Evolutionary conservation across 1,140 invertebrate species (phyloP).

Genomic region (Camponotus pennsylvanicus): DNA sequence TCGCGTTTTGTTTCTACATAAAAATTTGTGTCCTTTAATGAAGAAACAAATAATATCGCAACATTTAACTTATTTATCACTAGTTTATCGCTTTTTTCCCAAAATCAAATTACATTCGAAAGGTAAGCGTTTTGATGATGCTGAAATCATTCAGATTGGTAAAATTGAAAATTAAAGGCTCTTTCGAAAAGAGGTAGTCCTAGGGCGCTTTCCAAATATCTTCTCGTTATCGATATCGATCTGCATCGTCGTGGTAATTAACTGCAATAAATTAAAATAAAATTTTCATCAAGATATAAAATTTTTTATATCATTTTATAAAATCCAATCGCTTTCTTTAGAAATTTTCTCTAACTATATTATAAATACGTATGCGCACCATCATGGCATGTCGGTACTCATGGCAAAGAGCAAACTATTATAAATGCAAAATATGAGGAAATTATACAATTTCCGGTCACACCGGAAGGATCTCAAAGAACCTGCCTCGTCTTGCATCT

Average conservation of each 20-base stretch:
- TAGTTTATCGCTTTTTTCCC: conserved; percentile 22
- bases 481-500: conserved; percentile 28
- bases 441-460: conserved; percentile 62
- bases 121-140: neutral
- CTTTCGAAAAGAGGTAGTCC: neutral
- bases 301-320: conserved; percentile 15
- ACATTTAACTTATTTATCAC: neutral
- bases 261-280: neutral
- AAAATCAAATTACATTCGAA: conserved; percentile 24
- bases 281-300: neutral
- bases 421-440: conserved; percentile 39
- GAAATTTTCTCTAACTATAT: neutral
- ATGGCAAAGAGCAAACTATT: conserved; percentile 33
- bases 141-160: neutral
- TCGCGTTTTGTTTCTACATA: neutral
- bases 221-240: too few species aligned
- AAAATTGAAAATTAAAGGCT: neutral
- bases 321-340: neutral
- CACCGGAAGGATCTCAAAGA: conserved; percentile 25
- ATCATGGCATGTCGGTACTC: neutral
- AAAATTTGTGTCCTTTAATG: neutral
- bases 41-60: conserved; percentile 2
- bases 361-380: neutral
- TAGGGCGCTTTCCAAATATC: neutral
- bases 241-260: neutral